phyloP scores from a whole-genome alignment of 2,797 vertebrate species.

The Acanthiza pusilla region DNA sequence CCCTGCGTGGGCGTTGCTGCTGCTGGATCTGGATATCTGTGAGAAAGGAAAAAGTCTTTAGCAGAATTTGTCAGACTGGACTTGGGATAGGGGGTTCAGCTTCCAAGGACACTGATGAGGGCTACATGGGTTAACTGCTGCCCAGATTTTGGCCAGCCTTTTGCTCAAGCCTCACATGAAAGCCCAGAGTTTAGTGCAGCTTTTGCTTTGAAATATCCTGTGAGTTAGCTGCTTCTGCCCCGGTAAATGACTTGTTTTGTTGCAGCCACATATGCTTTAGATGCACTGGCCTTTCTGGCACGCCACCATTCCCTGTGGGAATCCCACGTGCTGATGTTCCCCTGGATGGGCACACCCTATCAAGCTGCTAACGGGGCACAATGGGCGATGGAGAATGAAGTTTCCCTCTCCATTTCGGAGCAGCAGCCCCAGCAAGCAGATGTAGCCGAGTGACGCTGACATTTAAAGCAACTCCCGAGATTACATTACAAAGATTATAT shows the following conservation, averaged over 20 bases:
- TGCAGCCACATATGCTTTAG: background rate
- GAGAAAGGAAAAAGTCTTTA: background rate
- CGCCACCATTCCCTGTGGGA: background rate
- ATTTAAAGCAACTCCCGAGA: conserved; percentile 38
- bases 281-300: background rate
- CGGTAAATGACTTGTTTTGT: background rate
- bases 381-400: background rate
- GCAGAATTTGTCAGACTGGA: background rate
- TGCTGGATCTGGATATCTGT: background rate
- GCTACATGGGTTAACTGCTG: background rate
- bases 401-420: background rate
- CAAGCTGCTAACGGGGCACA: background rate
- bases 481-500: conserved; percentile 55
- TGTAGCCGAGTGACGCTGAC: conserved; percentile 35
- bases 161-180: background rate
- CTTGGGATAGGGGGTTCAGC: background rate
- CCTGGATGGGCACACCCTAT: background rate
- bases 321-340: background rate
- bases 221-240: background rate
- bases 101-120: background rate
- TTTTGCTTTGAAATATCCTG: background rate
- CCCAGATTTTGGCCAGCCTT: background rate
- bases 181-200: background rate
- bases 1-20: background rate
- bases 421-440: background rate